Percentiles rank a stretch among this genome's conserved stretches.
phyloP scores from a whole-genome alignment of 2,797 vertebrate genomes.

The Microcaecilia unicolor region DNA sequence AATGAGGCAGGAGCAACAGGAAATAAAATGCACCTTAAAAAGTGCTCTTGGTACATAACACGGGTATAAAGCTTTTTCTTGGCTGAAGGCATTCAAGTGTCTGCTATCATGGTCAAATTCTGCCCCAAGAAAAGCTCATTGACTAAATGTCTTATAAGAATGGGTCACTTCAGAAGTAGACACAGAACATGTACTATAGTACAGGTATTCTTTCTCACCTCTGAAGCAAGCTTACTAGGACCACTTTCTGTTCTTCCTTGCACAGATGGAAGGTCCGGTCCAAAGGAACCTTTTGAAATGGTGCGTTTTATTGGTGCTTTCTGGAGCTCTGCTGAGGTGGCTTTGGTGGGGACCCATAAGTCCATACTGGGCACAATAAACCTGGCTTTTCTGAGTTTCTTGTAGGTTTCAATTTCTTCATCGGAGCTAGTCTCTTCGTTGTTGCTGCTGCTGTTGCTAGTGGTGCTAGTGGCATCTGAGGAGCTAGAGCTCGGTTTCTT shows the following conservation, averaged over 20 bases:
- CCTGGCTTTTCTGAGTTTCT: neutral
- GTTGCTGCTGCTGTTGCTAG: constrained; percentile 18
- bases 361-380: constrained; percentile 45
- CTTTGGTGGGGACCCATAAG: constrained; percentile 61
- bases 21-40: too few species aligned
- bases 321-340: fast-evolving
- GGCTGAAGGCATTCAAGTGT: too few species aligned
- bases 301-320: neutral
- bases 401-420: neutral
- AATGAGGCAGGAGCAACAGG: too few species aligned
- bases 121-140: too few species aligned
- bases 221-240: fast-evolving
- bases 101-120: too few species aligned
- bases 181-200: too few species aligned
- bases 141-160: too few species aligned
- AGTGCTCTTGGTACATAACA: too few species aligned
- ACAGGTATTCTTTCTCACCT: fast-evolving
- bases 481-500: constrained; percentile 3
- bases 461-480: too few species aligned
- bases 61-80: too few species aligned
- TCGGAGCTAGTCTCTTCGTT: constrained; percentile 6
- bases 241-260: fast-evolving
- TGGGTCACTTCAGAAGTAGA: too few species aligned
- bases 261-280: too few species aligned
- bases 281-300: neutral